Percentiles rank a stretch among this genome's conserved stretches.
Conservation (phyloP, 2,797 vertebrate genomes). For the Toxotes lorentzi region DNA sequence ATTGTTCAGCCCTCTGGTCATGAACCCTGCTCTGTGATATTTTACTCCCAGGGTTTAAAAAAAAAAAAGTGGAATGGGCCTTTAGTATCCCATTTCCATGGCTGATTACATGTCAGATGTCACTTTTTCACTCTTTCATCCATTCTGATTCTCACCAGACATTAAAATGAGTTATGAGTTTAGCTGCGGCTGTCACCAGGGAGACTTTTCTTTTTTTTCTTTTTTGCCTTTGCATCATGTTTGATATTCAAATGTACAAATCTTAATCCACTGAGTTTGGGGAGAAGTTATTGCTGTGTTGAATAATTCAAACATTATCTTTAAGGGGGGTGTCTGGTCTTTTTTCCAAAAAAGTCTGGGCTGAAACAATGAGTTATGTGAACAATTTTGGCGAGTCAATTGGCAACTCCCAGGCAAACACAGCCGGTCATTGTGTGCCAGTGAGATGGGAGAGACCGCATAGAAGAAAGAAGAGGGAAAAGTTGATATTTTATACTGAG, state of each 20-base stretch:
- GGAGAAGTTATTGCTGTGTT: slow-evolving; percentile 53
- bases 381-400: slow-evolving; percentile 78
- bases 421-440: slow-evolving; percentile 73
- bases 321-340: slow-evolving; percentile 41
- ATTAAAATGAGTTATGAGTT: slow-evolving; percentile 57
- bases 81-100: slow-evolving; percentile 65
- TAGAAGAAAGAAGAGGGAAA: slow-evolving; percentile 67
- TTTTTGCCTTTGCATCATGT: slow-evolving; percentile 15
- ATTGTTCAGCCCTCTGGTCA: slow-evolving; percentile 67
- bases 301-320: slow-evolving; percentile 72
- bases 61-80: slow-evolving; percentile 46
- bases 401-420: slow-evolving; percentile 75
- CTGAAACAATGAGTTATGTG: slow-evolving; percentile 79
- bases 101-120: slow-evolving; percentile 66
- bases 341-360: slow-evolving; percentile 58
- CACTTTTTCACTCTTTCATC: slow-evolving; percentile 35
- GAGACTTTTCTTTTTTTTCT: not conserved
- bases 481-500: slow-evolving; percentile 74
- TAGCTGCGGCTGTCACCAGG: slow-evolving; percentile 4
- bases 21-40: slow-evolving; percentile 69
- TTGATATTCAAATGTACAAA: slow-evolving; percentile 48
- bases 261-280: slow-evolving; percentile 40
- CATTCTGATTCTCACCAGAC: slow-evolving; percentile 25
- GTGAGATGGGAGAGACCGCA: slow-evolving; percentile 57
- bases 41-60: slow-evolving; percentile 51